phyloP scores from a whole-genome alignment of 2,113 vertebrate species.

The Tylochromis polylepis region DNA sequence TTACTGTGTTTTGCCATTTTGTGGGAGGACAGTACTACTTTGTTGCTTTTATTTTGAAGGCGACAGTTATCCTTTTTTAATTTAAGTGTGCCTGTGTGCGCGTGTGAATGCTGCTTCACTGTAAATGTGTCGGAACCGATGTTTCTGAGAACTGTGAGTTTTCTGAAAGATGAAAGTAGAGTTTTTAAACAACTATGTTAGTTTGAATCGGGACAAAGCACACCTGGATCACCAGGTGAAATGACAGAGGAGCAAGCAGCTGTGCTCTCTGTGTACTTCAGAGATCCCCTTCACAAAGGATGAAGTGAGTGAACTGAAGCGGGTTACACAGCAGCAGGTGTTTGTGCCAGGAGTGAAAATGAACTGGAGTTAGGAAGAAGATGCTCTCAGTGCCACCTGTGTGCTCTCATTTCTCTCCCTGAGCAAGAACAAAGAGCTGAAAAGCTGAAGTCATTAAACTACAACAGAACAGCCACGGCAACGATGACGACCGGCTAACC shows the following conservation, averaged over 20 bases:
- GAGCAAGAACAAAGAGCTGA: not conserved
- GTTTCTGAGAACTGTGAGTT: not conserved
- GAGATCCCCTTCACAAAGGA: too few relatives aligned
- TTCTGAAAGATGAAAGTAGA: not conserved
- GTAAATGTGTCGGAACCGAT: not conserved
- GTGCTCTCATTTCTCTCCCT: not conserved
- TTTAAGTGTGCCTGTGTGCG: not conserved
- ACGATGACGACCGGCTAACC: not conserved
- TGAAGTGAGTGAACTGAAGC: not conserved
- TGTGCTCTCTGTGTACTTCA: too few relatives aligned
- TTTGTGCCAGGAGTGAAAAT: not conserved
- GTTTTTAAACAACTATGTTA: too few relatives aligned
- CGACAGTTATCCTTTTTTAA: not conserved
- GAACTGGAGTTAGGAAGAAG: not conserved
- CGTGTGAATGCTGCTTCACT: not conserved
- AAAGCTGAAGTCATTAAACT: not conserved
- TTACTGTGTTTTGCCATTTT: not conserved
- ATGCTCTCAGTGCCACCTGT: not conserved
- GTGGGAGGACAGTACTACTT: not conserved
- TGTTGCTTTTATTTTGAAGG: not conserved
- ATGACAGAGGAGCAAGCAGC: not conserved
- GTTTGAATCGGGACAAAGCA: not conserved
- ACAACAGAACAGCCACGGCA: not conserved
- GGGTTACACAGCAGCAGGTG: not conserved
- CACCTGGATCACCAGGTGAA: not conserved